Conservation (phyloP, 53 echinoderm and acorn worm genomes). For the Astropecten irregularis region DNA sequence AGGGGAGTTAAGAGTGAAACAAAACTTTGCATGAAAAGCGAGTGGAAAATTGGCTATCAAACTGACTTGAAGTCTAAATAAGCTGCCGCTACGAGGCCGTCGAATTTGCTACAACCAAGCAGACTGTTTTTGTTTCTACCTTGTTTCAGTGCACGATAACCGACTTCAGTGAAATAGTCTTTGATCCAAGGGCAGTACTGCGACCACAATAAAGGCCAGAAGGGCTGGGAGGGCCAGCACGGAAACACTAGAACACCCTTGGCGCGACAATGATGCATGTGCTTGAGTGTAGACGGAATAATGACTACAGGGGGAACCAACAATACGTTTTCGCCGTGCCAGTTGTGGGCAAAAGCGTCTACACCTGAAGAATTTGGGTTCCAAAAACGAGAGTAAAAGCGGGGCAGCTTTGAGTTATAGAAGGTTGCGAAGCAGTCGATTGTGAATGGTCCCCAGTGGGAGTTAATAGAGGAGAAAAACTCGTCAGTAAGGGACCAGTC, state of each 20-base stretch:
- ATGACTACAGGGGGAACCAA: conserved; percentile 14
- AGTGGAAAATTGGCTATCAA: too few species aligned
- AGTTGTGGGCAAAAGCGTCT: conserved; percentile 15
- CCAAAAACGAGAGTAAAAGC: conserved; percentile 15
- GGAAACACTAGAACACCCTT: conserved; percentile 6
- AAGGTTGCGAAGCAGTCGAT: conserved; percentile 19
- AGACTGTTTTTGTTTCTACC: conserved; percentile 1
- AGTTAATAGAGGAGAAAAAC: conserved; percentile 3
- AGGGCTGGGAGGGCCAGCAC: conserved; percentile 12
- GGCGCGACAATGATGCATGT: neutral
- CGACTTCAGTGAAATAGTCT: neutral
- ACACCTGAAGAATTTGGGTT: conserved; percentile 9
- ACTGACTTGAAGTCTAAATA: neutral
- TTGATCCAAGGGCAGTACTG: conserved; percentile 8
- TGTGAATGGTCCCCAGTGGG: conserved; percentile 12
- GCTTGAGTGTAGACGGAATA: neutral
- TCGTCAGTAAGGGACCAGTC: conserved; percentile 47
- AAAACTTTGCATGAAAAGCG: neutral
- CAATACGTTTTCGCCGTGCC: conserved; percentile 7
- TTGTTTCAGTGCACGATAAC: neutral
- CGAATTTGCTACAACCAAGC: neutral
- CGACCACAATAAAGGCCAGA: conserved; percentile 28
- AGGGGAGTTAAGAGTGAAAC: neutral
- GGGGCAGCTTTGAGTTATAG: conserved; percentile 1
- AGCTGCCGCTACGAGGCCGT: neutral